These are phyloP conservation scores for Rhaphigaster nebulosa DNA, from an alignment of 2,888 invertebrate species.

Conservation along the genomic window DNA sequence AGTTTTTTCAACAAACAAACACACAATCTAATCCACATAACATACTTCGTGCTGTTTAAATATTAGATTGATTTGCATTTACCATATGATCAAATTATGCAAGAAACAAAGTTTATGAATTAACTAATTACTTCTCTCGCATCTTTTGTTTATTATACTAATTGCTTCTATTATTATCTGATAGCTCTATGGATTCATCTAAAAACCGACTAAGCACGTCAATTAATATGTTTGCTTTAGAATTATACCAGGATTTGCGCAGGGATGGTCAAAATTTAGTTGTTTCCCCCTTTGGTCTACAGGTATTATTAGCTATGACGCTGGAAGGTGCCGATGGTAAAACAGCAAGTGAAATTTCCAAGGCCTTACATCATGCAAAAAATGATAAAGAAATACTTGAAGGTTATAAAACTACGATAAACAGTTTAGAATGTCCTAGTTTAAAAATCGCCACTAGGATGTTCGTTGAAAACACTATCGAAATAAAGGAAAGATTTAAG, in stretches of 20 bases:
- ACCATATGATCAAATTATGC: neutral
- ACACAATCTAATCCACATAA: no score
- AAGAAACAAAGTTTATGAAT: neutral
- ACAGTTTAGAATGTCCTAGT: constrained; percentile 67
- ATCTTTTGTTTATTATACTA: no score
- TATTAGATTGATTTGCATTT: neutral
- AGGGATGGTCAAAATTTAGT: neutral
- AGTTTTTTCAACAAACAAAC: no score
- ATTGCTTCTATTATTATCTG: no score
- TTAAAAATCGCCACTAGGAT: constrained; percentile 81
- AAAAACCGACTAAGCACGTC: neutral
- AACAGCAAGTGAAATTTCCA: neutral
- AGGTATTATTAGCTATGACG: constrained; percentile 1
- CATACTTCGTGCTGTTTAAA: no score
- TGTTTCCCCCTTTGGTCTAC: neutral
- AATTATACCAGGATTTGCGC: neutral
- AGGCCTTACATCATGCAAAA: neutral
- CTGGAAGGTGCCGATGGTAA: neutral
- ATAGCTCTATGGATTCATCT: neutral
- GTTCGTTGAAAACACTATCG: constrained; percentile 74
- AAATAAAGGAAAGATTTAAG: constrained; percentile 73
- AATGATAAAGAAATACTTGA: neutral
- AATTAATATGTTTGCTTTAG: neutral
- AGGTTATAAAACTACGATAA: neutral
- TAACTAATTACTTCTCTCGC: neutral